Evolutionary conservation across 1,140 invertebrate genomes (phyloP).

Genomic region (Lucilia cuprina): DNA sequence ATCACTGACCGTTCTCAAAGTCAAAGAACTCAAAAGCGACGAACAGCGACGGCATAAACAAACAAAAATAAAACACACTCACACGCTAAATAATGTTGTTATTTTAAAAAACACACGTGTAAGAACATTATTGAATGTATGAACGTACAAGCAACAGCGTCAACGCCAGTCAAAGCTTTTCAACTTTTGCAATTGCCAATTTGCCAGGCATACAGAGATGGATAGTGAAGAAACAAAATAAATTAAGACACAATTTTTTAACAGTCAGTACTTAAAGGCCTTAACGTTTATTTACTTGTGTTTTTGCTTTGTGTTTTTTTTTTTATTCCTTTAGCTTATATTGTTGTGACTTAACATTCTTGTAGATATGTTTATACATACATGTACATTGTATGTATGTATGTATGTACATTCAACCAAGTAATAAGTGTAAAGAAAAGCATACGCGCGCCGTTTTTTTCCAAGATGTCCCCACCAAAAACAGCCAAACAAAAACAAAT

Average conservation of each 20-base stretch:
- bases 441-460: neutral
- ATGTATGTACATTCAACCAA: too few relatives aligned
- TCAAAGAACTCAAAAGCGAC: neutral
- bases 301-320: neutral
- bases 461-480: neutral
- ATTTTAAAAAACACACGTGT: neutral
- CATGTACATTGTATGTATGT: too few relatives aligned
- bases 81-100: neutral
- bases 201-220: slow-evolving; percentile 1
- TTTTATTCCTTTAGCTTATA: neutral
- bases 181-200: slow-evolving; percentile 2
- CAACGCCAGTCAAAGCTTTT: neutral
- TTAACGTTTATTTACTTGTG: neutral
- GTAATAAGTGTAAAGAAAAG: neutral
- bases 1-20: neutral
- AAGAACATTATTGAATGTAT: neutral
- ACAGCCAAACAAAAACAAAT: neutral
- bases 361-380: neutral
- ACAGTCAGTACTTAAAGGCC: neutral
- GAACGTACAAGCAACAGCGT: neutral
- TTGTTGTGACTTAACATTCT: neutral
- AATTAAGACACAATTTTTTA: neutral
- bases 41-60: neutral
- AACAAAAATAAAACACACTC: too few relatives aligned
- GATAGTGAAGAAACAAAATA: neutral